Evolutionary conservation across 2,797 vertebrate genomes (phyloP).

Genomic region (Halcyon smyrnensis): DNA sequence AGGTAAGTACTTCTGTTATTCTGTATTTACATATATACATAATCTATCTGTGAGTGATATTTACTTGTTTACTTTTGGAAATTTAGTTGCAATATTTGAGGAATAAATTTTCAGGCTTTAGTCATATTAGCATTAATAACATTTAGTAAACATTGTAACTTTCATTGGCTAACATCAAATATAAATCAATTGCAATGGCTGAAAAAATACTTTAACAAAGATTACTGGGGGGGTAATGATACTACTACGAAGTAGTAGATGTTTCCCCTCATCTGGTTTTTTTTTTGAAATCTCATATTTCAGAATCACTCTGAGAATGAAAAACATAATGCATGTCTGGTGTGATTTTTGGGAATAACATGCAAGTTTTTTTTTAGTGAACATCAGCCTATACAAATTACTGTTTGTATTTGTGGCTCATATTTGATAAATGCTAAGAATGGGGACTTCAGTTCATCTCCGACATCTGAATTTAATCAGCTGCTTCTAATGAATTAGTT

Average conservation of each 20-base stretch:
- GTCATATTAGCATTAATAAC: background rate
- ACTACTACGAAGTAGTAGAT: background rate
- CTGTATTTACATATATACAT: background rate
- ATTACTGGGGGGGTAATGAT: background rate
- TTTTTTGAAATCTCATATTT: background rate
- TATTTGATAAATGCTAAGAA: background rate
- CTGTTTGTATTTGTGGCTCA: background rate
- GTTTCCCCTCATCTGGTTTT: background rate
- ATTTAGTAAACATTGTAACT: background rate
- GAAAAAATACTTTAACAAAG: background rate
- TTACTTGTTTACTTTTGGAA: background rate
- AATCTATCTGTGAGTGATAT: background rate
- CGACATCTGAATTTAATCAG: background rate
- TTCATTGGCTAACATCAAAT: background rate
- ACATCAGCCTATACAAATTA: background rate
- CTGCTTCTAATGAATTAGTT: background rate
- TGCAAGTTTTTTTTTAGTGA: background rate
- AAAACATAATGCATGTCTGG: background rate
- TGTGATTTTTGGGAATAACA: background rate
- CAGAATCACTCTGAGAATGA: background rate
- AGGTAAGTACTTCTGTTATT: constrained; percentile 71
- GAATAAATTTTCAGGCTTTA: background rate
- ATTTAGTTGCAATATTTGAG: background rate
- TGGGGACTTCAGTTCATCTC: background rate
- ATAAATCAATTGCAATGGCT: background rate